These are phyloP conservation scores for Teleiodes luculella DNA, from an alignment of 2,888 invertebrate species.

Conservation along the genomic window DNA sequence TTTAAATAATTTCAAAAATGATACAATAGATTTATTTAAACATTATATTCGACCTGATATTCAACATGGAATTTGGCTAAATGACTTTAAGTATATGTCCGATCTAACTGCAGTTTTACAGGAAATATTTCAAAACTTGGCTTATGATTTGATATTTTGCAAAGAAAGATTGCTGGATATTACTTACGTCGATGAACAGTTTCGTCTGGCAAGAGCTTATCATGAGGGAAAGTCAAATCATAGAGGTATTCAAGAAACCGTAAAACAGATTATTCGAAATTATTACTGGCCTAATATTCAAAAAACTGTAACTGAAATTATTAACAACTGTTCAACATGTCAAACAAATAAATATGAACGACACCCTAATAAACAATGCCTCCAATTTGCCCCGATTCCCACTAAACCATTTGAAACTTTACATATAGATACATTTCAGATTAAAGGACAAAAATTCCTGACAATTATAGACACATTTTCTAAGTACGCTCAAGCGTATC, in stretches of 20 bases:
- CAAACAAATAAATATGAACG: conserved; percentile 8
- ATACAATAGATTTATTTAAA: too few species aligned
- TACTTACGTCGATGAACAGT: neutral
- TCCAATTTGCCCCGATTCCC: conserved; percentile 1
- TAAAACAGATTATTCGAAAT: neutral
- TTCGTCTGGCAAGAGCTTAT: neutral
- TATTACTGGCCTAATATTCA: neutral
- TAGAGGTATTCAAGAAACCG: neutral
- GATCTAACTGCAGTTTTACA: neutral
- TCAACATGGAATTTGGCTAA: too few species aligned
- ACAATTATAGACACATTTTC: too few species aligned
- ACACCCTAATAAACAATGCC: conserved; percentile 1
- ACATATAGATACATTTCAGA: conserved; percentile 8
- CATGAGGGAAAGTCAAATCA: neutral
- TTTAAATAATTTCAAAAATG: too few species aligned
- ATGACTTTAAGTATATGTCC: neutral
- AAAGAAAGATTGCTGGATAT: neutral
- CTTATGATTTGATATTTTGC: neutral
- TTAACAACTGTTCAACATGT: conserved; percentile 8
- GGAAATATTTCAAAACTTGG: neutral
- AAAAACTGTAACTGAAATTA: conserved; percentile 2
- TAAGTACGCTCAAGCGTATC: too few species aligned
- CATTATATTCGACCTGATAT: too few species aligned
- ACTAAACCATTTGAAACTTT: conserved; percentile 9
- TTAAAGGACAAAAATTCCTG: too few species aligned